Evolutionary conservation across 2,888 invertebrate species (phyloP).

Genomic region (Hololepta plana): DNA sequence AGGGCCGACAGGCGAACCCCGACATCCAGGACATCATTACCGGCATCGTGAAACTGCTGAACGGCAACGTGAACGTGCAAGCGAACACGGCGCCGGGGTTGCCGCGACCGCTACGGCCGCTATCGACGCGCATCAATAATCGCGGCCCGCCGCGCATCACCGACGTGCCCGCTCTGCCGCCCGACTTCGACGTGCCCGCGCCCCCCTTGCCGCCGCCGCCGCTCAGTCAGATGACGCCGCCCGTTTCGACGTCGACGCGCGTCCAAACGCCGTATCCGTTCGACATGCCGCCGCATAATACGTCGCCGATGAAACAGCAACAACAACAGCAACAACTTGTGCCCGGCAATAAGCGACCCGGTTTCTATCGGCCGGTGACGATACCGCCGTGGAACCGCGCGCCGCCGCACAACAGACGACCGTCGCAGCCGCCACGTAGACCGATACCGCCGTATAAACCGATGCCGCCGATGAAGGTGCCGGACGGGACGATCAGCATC

Average conservation of each 20-base stretch:
- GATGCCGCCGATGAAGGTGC: slow-evolving; percentile 34
- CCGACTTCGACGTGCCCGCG: slow-evolving; percentile 43
- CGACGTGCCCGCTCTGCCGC: slow-evolving; percentile 50
- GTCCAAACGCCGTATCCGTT: slow-evolving; percentile 58
- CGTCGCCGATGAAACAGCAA: slow-evolving; percentile 38
- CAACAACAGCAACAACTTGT: slow-evolving; percentile 57
- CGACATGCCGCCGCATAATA: slow-evolving; percentile 43
- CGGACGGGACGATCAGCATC: slow-evolving; percentile 21
- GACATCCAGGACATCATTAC: slow-evolving; percentile 84
- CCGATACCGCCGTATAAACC: slow-evolving; percentile 43
- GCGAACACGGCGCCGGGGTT: slow-evolving; percentile 44
- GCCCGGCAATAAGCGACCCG: slow-evolving; percentile 36
- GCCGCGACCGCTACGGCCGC: slow-evolving; percentile 45
- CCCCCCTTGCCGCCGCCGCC: slow-evolving; percentile 29
- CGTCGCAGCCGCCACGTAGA: slow-evolving; percentile 32
- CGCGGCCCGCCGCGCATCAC: slow-evolving; percentile 75
- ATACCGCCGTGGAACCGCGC: slow-evolving; percentile 49
- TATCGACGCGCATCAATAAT: slow-evolving; percentile 70
- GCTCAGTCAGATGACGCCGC: slow-evolving; percentile 29
- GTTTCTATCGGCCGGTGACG: slow-evolving; percentile 29
- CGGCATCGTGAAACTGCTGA: slow-evolving; percentile 71
- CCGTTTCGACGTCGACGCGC: slow-evolving; percentile 26
- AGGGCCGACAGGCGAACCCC: slow-evolving; percentile 42
- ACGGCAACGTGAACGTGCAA: slow-evolving; percentile 75
- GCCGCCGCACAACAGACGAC: slow-evolving; percentile 33